Conservation (phyloP, 2,797 vertebrate genomes). For the Centropyge bicolor region DNA sequence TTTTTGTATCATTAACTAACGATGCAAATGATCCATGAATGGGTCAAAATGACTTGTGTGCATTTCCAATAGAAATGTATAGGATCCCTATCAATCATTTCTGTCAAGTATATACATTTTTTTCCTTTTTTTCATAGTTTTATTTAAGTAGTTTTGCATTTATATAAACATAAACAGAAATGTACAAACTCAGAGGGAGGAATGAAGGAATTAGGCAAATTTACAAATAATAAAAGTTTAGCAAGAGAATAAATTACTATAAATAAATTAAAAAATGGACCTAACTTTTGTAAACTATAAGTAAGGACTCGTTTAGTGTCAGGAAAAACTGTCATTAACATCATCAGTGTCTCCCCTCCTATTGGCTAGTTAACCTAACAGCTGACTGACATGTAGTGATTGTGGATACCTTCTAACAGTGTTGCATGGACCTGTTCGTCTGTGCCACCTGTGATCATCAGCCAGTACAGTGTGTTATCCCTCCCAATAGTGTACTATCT, state of each 20-base stretch:
- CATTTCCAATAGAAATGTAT: neutral
- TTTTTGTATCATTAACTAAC: neutral
- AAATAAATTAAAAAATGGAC: too few species aligned
- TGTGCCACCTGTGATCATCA: constrained; percentile 4
- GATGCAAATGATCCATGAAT: neutral
- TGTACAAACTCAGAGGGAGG: too few species aligned
- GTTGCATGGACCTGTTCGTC: neutral
- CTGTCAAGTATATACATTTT: neutral
- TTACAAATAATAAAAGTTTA: too few species aligned
- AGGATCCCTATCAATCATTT: neutral
- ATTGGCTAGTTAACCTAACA: neutral
- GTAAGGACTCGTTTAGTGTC: too few species aligned
- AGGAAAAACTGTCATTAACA: neutral
- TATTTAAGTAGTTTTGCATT: too few species aligned
- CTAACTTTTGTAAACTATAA: too few species aligned
- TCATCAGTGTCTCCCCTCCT: neutral
- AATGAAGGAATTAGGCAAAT: too few species aligned
- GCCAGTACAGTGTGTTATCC: neutral
- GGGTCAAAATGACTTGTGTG: too few species aligned
- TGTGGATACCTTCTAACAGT: neutral
- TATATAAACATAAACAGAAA: too few species aligned
- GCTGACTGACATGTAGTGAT: neutral
- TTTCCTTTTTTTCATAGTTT: too few species aligned
- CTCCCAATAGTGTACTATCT: neutral
- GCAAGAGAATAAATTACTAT: too few species aligned